phyloP scores from a whole-genome alignment of 1,140 invertebrate species.

The Pinna nobilis region DNA sequence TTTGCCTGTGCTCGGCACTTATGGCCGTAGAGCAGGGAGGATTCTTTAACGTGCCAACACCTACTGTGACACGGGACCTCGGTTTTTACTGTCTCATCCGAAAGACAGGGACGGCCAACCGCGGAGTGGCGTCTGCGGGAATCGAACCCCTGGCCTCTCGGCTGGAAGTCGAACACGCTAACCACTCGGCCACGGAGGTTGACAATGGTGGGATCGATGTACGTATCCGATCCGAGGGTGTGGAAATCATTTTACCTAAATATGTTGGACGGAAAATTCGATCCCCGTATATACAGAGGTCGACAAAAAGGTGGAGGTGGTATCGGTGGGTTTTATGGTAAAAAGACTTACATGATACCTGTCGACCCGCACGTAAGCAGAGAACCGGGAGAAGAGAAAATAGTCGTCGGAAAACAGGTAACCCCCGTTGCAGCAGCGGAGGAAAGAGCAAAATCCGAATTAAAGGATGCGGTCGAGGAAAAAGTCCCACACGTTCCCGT shows the following conservation, averaged over 20 bases:
- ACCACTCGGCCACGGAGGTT: no score
- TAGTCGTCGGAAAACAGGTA: slow-evolving; percentile 5
- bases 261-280: slow-evolving; percentile 17
- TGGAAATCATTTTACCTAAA: slow-evolving; percentile 34
- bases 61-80: no score
- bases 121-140: no score
- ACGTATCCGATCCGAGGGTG: slow-evolving; percentile 23
- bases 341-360: slow-evolving; percentile 34
- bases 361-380: slow-evolving; percentile 13
- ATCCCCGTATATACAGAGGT: slow-evolving; percentile 10
- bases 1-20: no score
- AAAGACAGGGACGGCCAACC: no score
- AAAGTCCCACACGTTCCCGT: slow-evolving; percentile 8
- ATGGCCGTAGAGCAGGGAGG: no score
- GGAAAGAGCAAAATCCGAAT: slow-evolving; percentile 31
- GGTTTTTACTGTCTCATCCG: no score
- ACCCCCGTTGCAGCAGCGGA: slow-evolving; percentile 26
- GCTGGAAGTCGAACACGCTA: no score
- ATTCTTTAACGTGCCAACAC: no score
- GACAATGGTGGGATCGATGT: slow-evolving; percentile 23
- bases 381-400: background rate
- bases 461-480: slow-evolving; percentile 11
- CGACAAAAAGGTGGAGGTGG: background rate
- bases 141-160: no score
- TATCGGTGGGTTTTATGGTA: slow-evolving; percentile 13